Percentiles rank a stretch among this genome's conserved stretches.
These are phyloP conservation scores for Phalacrocorax aristotelis DNA, from an alignment of 2,113 vertebrate species.

Conservation along the genomic window DNA sequence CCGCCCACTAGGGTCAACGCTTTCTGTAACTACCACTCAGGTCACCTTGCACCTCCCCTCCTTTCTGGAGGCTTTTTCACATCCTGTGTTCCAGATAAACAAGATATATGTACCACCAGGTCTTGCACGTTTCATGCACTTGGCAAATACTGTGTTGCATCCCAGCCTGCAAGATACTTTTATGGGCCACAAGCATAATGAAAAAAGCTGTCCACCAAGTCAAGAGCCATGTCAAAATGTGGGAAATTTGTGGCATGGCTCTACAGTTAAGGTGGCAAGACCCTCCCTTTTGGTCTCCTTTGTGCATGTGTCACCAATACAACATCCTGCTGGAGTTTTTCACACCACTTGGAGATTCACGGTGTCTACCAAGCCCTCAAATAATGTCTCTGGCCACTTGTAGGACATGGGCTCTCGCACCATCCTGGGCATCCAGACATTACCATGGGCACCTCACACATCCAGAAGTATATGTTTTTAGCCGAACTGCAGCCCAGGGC, in stretches of 20 bases:
- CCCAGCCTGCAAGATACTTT: fast-evolving
- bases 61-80: neutral
- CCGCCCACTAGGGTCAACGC: fast-evolving
- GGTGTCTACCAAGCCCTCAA: neutral
- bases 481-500: neutral
- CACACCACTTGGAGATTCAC: neutral
- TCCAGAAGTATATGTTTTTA: neutral
- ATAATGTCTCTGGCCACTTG: neutral
- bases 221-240: fast-evolving
- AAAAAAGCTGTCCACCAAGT: neutral
- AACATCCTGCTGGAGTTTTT: neutral
- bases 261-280: neutral
- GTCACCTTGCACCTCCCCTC: neutral
- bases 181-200: fast-evolving
- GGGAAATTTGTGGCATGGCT: neutral
- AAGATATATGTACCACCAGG: fast-evolving
- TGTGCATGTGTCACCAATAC: neutral
- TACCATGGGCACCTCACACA: neutral
- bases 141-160: neutral
- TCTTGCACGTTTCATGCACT: neutral
- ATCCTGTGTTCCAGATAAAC: neutral
- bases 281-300: neutral
- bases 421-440: neutral
- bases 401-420: neutral
- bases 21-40: neutral